These are phyloP conservation scores for Sternarchorhynchus goeldii DNA, from an alignment of 2,797 vertebrate species.

Conservation along the genomic window DNA sequence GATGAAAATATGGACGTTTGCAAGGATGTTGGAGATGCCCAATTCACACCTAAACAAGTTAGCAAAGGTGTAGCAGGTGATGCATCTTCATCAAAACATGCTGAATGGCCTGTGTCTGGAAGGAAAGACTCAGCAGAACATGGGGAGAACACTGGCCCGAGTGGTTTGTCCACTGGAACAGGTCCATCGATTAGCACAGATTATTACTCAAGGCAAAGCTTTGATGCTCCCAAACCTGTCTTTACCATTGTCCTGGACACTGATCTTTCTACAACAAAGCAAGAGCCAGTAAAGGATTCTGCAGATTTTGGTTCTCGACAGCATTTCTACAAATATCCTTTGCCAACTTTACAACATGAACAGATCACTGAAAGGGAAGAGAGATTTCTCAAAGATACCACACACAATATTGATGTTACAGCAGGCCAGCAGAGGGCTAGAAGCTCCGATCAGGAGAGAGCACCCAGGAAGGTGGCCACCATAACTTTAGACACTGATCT, in stretches of 20 bases:
- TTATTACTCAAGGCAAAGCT: neutral
- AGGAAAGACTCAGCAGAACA: neutral
- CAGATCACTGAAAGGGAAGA: conserved; percentile 8
- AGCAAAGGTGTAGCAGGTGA: neutral
- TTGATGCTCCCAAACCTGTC: neutral
- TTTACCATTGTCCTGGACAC: conserved; percentile 25
- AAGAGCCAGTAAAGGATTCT: neutral
- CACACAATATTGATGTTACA: conserved; percentile 2
- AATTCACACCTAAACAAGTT: neutral
- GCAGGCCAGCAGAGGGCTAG: neutral
- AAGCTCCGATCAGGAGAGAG: neutral
- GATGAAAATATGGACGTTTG: neutral
- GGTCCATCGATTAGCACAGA: neutral
- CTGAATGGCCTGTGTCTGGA: neutral
- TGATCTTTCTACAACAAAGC: neutral
- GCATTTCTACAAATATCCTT: neutral
- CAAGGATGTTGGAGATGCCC: neutral
- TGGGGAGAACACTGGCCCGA: neutral
- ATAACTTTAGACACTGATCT: conserved; percentile 1
- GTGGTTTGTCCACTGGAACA: no score
- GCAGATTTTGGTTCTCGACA: neutral
- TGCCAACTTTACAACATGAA: neutral
- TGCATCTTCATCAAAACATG: neutral
- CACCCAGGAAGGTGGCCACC: conserved; percentile 19
- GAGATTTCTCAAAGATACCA: conserved; percentile 1